phyloP scores from a whole-genome alignment of 2,888 invertebrate genomes.

The Tetrapedia diversipes region DNA sequence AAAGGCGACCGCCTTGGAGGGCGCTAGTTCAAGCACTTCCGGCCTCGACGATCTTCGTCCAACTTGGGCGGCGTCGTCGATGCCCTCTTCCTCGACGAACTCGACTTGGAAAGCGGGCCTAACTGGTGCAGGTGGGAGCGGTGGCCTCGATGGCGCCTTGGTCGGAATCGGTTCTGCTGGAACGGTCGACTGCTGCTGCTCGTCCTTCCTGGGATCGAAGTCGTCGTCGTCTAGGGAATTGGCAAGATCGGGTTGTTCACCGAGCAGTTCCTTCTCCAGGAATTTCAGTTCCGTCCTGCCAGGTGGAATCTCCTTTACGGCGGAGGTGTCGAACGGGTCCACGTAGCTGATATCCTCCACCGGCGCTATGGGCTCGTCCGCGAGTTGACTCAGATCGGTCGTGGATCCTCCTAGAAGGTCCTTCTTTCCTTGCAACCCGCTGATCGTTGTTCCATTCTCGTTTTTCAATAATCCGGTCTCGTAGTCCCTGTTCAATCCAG shows the following conservation, averaged over 20 bases:
- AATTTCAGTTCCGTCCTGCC: conserved; percentile 91
- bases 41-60: conserved; percentile 86
- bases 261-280: conserved; percentile 90
- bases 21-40: conserved; percentile 83
- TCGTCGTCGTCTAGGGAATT: conserved; percentile 85
- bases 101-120: conserved; percentile 60
- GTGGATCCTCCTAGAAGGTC: conserved; percentile 91
- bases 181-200: conserved; percentile 80
- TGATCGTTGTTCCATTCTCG: background rate
- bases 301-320: conserved; percentile 88
- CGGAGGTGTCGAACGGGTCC: conserved; percentile 95
- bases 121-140: conserved; percentile 36
- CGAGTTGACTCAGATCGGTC: conserved; percentile 89
- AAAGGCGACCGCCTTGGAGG: conserved; percentile 85
- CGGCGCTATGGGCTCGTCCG: conserved; percentile 88
- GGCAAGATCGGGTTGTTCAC: conserved; percentile 79
- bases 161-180: background rate
- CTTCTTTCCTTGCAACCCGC: conserved; percentile 78
- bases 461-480: conserved; percentile 76
- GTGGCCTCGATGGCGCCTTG: conserved; percentile 65
- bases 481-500: conserved; percentile 82
- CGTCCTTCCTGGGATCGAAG: conserved; percentile 91
- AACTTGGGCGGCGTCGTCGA: background rate
- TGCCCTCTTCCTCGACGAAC: conserved; percentile 54
- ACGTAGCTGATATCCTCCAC: conserved; percentile 86